Evolutionary conservation across 2,888 invertebrate species (phyloP).

Genomic region (Nemotelus pantherinus): DNA sequence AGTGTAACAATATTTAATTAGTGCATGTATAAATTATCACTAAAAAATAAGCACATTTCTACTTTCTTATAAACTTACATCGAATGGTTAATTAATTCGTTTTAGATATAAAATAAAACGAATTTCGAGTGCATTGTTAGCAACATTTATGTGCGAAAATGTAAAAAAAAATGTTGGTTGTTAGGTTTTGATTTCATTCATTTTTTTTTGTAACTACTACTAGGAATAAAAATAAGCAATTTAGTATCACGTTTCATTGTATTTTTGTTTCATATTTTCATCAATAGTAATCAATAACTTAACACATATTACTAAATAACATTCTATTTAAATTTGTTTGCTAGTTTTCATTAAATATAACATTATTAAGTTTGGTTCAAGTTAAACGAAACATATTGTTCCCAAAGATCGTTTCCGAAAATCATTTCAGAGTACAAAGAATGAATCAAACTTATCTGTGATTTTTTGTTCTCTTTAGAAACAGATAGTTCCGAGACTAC

Average conservation of each 20-base stretch:
- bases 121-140: conserved; percentile 26
- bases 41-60: conserved; percentile 39
- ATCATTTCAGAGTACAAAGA: background rate
- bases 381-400: background rate
- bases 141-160: conserved; percentile 18
- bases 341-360: conserved; percentile 31
- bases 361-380: background rate
- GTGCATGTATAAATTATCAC: conserved; percentile 49
- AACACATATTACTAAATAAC: conserved; percentile 42
- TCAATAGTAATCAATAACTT: conserved; percentile 42
- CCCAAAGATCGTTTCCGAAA: background rate
- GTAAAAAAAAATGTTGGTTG: background rate
- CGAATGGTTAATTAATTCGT: conserved; percentile 19
- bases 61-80: conserved; percentile 38
- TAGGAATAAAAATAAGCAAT: conserved; percentile 43
- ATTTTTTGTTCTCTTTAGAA: too few species aligned
- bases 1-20: conserved; percentile 43
- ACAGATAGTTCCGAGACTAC: too few species aligned
- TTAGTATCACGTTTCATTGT: conserved; percentile 45
- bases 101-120: conserved; percentile 2
- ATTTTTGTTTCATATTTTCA: conserved; percentile 32
- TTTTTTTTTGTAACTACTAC: conserved; percentile 6
- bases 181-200: background rate
- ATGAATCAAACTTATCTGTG: background rate
- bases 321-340: conserved; percentile 31